Conservation (phyloP, 2,888 invertebrate genomes). For the Zele albiditarsus region DNA sequence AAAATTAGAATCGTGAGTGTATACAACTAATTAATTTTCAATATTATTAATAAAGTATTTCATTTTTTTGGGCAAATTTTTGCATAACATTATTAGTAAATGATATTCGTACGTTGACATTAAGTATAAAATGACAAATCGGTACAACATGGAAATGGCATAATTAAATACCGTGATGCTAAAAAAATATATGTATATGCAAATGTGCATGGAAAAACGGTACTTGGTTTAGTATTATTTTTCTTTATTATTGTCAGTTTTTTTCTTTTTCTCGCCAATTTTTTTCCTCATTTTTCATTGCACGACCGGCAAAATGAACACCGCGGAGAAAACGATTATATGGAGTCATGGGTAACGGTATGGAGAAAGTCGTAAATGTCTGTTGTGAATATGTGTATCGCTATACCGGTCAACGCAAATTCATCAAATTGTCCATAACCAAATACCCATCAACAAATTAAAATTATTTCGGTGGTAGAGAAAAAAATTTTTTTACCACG, state of each 20-base stretch:
- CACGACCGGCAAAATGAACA: slow-evolving; percentile 28
- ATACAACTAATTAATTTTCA: background rate
- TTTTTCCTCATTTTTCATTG: slow-evolving; percentile 20
- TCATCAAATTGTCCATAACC: slow-evolving; percentile 11
- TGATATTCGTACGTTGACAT: too few relatives aligned
- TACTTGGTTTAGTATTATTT: slow-evolving; percentile 31
- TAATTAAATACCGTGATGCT: background rate
- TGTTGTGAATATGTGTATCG: slow-evolving; percentile 44
- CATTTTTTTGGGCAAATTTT: too few relatives aligned
- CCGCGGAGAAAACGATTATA: slow-evolving; percentile 45
- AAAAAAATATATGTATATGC: slow-evolving; percentile 28
- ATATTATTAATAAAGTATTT: too few relatives aligned
- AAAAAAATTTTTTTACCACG: background rate
- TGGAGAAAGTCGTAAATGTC: slow-evolving; percentile 60
- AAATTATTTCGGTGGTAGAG: too few relatives aligned
- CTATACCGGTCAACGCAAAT: slow-evolving; percentile 29
- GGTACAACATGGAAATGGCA: background rate
- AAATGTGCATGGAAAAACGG: slow-evolving; percentile 39
- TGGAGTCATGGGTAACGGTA: slow-evolving; percentile 55
- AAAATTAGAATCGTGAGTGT: background rate
- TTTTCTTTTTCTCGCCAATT: too few relatives aligned
- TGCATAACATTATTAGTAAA: too few relatives aligned
- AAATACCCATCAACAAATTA: too few relatives aligned
- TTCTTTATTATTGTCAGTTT: background rate
- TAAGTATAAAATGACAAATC: background rate